Percentiles rank a stretch among this genome's conserved stretches.
Conservation (phyloP, 2,113 vertebrate species). For the Nycticebus coucang region DNA sequence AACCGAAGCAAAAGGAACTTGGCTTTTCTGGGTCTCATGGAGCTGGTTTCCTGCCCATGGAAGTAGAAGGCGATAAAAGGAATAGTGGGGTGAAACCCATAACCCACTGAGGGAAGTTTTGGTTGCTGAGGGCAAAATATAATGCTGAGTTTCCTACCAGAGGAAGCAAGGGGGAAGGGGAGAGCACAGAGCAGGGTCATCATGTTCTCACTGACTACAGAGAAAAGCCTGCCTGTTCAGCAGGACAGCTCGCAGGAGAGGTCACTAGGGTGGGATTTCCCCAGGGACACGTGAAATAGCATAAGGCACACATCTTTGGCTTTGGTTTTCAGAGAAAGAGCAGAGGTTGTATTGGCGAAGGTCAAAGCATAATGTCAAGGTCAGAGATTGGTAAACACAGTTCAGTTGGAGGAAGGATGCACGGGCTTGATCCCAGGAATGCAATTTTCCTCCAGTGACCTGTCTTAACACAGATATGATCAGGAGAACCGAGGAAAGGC, state of each 20-base stretch:
- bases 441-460: not conserved
- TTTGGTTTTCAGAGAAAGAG: not conserved
- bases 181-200: rapidly evolving
- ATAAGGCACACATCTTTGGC: not conserved
- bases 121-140: not conserved
- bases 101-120: not conserved
- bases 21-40: not conserved
- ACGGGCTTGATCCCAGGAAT: not conserved
- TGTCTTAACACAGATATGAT: not conserved
- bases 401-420: not conserved
- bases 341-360: not conserved
- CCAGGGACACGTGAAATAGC: not conserved
- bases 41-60: not conserved
- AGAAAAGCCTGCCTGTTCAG: not conserved
- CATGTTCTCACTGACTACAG: not conserved
- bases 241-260: not conserved
- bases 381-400: not conserved
- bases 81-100: rapidly evolving
- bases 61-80: not conserved
- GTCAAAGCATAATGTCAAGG: not conserved
- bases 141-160: not conserved
- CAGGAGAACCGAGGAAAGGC: not conserved
- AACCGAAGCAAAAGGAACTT: not conserved
- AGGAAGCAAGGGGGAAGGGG: not conserved
- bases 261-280: rapidly evolving